A percentile compares a stretch with the other conserved stretches of the same genome.
Evolutionary conservation across 1,140 invertebrate genomes (phyloP).

Genomic region (Atta texana): DNA sequence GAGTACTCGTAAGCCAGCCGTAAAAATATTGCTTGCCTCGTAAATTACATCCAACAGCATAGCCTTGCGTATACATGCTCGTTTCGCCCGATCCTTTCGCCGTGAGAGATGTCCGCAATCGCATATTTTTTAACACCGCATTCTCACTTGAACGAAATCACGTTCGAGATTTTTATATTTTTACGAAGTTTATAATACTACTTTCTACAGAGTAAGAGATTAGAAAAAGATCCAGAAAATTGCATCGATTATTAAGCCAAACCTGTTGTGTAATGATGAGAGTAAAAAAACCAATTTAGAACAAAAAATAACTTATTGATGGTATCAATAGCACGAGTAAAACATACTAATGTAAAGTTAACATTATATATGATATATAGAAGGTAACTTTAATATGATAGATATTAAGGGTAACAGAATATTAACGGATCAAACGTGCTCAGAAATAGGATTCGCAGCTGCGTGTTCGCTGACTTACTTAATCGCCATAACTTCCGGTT

Average conservation of each 20-base stretch:
- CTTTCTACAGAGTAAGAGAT: neutral
- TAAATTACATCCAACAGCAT: constrained; percentile 76
- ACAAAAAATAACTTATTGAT: neutral
- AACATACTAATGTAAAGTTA: neutral
- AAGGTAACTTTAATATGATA: constrained; percentile 25
- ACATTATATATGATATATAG: neutral
- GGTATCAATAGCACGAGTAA: neutral
- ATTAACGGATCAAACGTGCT: constrained; percentile 50
- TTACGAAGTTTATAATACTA: neutral
- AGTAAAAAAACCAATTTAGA: neutral
- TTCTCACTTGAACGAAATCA: constrained; percentile 27
- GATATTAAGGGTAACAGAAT: constrained; percentile 33
- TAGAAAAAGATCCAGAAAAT: neutral
- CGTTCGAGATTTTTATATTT: neutral
- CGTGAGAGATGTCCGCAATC: constrained; percentile 42
- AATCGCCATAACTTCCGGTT: constrained; percentile 77
- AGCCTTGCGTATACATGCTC: constrained; percentile 61
- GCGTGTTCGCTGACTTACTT: constrained; percentile 59
- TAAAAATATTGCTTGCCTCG: constrained; percentile 69
- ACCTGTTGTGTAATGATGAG: neutral
- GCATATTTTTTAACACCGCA: constrained; percentile 9
- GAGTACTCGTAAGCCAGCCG: constrained; percentile 58
- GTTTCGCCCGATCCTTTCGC: constrained; percentile 53
- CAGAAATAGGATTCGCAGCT: constrained; percentile 79
- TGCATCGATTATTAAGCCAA: neutral